Conservation (phyloP, 1,140 invertebrate species). For the Pteromalus puparum region DNA sequence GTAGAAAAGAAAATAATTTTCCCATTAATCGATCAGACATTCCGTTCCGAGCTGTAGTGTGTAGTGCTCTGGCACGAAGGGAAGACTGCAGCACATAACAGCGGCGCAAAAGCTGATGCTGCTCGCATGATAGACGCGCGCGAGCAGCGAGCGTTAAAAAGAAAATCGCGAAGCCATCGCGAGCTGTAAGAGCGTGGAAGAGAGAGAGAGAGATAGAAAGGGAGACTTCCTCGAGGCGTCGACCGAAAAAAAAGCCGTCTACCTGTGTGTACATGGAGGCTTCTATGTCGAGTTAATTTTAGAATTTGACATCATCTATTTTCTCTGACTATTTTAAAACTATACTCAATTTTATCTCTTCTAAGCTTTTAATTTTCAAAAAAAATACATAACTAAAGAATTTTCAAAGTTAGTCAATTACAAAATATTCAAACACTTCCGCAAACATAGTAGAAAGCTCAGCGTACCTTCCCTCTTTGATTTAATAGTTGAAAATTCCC, state of each 20-base stretch:
- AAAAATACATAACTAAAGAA: too few relatives aligned
- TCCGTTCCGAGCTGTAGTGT: slow-evolving; percentile 7
- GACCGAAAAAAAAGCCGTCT: slow-evolving; percentile 15
- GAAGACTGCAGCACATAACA: background rate
- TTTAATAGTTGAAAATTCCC: background rate
- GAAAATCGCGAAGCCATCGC: slow-evolving; percentile 7
- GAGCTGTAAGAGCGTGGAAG: background rate
- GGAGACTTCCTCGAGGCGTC: slow-evolving; percentile 33
- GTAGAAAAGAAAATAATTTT: slow-evolving; percentile 34
- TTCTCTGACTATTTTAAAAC: too few relatives aligned
- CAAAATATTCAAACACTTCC: too few relatives aligned
- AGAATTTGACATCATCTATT: too few relatives aligned
- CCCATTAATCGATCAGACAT: slow-evolving; percentile 48
- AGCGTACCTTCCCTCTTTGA: background rate
- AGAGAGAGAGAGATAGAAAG: slow-evolving; percentile 1
- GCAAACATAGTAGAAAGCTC: background rate
- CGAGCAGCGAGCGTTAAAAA: slow-evolving; percentile 5
- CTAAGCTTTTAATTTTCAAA: too few relatives aligned
- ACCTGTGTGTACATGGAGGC: background rate
- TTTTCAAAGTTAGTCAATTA: too few relatives aligned
- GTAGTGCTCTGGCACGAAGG: background rate
- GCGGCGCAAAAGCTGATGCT: background rate
- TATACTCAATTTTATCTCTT: too few relatives aligned
- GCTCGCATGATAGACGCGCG: slow-evolving; percentile 37
- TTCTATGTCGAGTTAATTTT: slow-evolving; percentile 5